These are phyloP conservation scores for Scolopax mira DNA, from an alignment of 2,113 vertebrate genomes.

Conservation along the genomic window DNA sequence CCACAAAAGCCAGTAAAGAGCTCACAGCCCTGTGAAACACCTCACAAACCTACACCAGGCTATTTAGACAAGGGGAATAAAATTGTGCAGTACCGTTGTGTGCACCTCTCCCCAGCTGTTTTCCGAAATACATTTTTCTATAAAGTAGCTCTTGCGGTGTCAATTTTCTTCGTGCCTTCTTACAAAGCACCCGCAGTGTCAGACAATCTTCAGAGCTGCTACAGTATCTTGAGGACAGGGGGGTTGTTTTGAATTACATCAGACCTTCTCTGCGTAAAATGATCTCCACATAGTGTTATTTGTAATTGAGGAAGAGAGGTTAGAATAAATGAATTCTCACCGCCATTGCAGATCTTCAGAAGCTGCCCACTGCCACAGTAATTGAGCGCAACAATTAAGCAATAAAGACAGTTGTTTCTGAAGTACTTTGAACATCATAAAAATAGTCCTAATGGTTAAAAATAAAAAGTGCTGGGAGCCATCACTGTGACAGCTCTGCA, in stretches of 20 bases:
- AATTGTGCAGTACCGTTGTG: not conserved
- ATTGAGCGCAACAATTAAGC: not conserved
- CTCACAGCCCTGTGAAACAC: not conserved
- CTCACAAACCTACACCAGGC: not conserved
- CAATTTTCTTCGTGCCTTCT: not conserved
- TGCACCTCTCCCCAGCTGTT: not conserved
- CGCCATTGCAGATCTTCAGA: not conserved
- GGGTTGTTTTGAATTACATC: not conserved
- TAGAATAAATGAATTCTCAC: slow-evolving; percentile 21
- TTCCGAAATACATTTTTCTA: not conserved
- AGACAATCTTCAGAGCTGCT: not conserved
- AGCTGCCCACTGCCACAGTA: slow-evolving; percentile 30
- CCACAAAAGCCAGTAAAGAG: not conserved
- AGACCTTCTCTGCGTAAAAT: not conserved
- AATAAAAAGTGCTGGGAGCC: not conserved
- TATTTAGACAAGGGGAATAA: not conserved
- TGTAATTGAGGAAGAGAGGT: slow-evolving; percentile 1
- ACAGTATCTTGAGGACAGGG: not conserved
- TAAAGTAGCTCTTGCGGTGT: not conserved
- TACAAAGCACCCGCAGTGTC: not conserved
- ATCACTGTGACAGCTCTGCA: slow-evolving; percentile 21
- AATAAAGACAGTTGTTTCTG: slow-evolving; percentile 21
- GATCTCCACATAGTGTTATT: not conserved
- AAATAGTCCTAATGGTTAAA: slow-evolving; percentile 19
- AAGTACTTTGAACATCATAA: slow-evolving; percentile 3